Base-by-base conservation (phyloP, 2,888 invertebrate genomes). In the Mimachlamys varia region DNA sequence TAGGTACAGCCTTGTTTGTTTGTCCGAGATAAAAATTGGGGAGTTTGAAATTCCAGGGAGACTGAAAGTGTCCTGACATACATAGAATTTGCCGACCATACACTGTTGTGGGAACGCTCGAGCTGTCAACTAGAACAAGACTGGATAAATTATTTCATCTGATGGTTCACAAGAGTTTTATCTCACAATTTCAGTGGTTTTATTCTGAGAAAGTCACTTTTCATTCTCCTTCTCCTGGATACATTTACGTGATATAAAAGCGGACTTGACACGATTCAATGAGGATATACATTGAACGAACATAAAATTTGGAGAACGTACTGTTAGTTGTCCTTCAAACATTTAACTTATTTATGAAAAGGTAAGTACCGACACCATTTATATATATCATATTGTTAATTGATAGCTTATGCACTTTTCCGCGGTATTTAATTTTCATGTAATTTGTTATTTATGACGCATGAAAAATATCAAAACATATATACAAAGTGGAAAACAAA, bases 1-100 rank as follows among this genome's bases (percentile, higher is more conserved):
- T 76, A 76, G 76, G 13, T 76, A 76, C 76, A 76, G 33, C 33
- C 76, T 76, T 76, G 76, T 76, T 76, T 76, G 76, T 76, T 76
- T 76, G 76, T 76, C 76, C 33, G 76, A 76, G 76, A 76, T 76
- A 76, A 76, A 58, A 76, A 76, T 76, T 76, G 76, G 76, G 76
- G 76, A 76, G 76, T 76, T 76, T 76, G 76, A 76, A 76, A 76
- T 76, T 76, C 76, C 76, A 76, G 12, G 33, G 76, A 76, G 76
- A 76, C 76, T 76, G 76, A 76, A 76, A 76, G 76, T 22, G 76
- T 76, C 76, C 33, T 76, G 76, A 76, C 76, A 76, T 76, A 76
- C 76, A 76, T 76, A 76, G 76, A 76, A 76, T 76, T 76, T 76
- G 76, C 76, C 76, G 19, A 76, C 76, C 76, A 76, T 76, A 27